These are phyloP conservation scores for Sebastes dallii DNA, from an alignment of 2,797 vertebrate genomes.

Conservation along the genomic window DNA sequence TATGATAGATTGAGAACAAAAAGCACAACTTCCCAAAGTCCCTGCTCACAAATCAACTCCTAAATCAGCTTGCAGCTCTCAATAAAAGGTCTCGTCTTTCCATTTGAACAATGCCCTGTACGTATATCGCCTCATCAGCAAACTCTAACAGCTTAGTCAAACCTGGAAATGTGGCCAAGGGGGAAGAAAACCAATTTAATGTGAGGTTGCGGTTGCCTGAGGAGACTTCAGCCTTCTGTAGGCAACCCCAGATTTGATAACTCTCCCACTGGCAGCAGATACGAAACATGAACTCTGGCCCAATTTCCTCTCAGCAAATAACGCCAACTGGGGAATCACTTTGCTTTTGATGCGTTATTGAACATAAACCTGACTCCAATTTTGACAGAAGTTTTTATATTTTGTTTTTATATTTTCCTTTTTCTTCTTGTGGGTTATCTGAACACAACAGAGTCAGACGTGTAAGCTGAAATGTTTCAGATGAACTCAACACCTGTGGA, in stretches of 20 bases:
- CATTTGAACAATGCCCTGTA: neutral
- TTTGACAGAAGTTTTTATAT: neutral
- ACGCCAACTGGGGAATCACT: slow-evolving; percentile 6
- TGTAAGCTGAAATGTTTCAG: neutral
- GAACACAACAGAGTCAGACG: neutral
- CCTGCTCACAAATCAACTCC: neutral
- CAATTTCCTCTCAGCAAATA: slow-evolving; percentile 27
- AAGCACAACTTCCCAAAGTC: neutral
- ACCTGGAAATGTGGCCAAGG: slow-evolving; percentile 29
- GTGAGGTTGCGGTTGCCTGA: slow-evolving; percentile 15
- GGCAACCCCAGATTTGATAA: slow-evolving; percentile 18
- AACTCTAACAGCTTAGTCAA: slow-evolving; percentile 38
- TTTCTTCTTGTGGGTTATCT: neutral
- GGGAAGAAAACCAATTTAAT: slow-evolving; percentile 13
- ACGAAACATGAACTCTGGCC: slow-evolving; percentile 34
- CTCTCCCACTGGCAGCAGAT: slow-evolving; percentile 32
- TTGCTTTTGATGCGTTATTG: slow-evolving; percentile 19
- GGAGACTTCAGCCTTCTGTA: slow-evolving; percentile 17
- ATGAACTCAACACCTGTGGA: neutral
- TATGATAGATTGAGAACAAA: neutral
- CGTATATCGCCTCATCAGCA: slow-evolving; percentile 2
- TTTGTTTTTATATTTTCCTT: slow-evolving; percentile 18
- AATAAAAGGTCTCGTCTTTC: neutral
- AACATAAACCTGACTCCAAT: slow-evolving; percentile 17
- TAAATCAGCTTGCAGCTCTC: neutral